A percentile compares a stretch with the other conserved stretches of the same genome.
Evolutionary conservation across 2,797 vertebrate genomes (phyloP).

Genomic region (Peromyscus melanophrys): DNA sequence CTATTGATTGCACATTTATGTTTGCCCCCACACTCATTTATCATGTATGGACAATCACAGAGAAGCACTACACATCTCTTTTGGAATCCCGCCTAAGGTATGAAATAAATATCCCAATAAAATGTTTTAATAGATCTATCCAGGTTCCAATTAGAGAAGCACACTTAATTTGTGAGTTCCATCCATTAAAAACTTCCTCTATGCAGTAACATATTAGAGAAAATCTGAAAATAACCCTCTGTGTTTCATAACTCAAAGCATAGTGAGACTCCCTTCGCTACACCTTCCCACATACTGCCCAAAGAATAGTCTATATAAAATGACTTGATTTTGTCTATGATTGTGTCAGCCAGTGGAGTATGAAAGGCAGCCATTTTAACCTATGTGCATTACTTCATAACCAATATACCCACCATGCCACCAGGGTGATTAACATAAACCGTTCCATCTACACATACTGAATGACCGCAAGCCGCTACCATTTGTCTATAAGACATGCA

Average conservation of each 20-base stretch:
- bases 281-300: not conserved
- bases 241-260: slow-evolving; percentile 45
- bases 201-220: slow-evolving; percentile 43
- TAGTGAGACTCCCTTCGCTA: not conserved
- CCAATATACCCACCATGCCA: not conserved
- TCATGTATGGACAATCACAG: slow-evolving; percentile 54
- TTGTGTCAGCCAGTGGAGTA: not conserved
- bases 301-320: slow-evolving; percentile 4
- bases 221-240: slow-evolving; percentile 59
- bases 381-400: not conserved
- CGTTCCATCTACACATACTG: not conserved
- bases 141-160: slow-evolving; percentile 70
- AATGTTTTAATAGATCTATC: slow-evolving; percentile 65
- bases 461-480: not conserved
- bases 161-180: slow-evolving; percentile 53
- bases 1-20: slow-evolving; percentile 57
- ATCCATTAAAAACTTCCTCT: slow-evolving; percentile 43
- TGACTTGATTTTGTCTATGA: slow-evolving; percentile 23
- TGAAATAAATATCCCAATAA: slow-evolving; percentile 76
- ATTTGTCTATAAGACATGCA: not conserved
- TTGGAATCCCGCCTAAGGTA: slow-evolving; percentile 23
- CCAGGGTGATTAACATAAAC: not conserved
- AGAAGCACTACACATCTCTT: slow-evolving; percentile 65
- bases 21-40: slow-evolving; percentile 64
- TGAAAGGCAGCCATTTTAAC: slow-evolving; percentile 45